Evolutionary conservation across 1,140 invertebrate species (phyloP).

Genomic region (Andricus grossulariae): DNA sequence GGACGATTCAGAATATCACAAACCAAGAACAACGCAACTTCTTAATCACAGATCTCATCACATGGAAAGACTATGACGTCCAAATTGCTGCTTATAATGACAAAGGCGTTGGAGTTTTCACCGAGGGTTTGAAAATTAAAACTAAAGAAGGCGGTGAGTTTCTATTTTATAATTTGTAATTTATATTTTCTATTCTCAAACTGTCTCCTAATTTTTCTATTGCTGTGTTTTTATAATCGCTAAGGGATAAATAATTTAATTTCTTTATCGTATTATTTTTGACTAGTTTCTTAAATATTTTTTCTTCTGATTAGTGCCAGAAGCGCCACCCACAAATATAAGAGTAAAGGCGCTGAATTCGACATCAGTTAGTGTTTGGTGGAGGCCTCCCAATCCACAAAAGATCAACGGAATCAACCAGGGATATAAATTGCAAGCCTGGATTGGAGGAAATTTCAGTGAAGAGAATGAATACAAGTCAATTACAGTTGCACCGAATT

Average conservation of each 20-base stretch:
- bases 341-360: conserved; percentile 90
- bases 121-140: conserved; percentile 93
- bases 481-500: conserved; percentile 89
- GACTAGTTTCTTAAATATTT: conserved; percentile 14
- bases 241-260: conserved; percentile 2
- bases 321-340: conserved; percentile 91
- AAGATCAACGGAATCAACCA: conserved; percentile 99
- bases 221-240: conserved; percentile 2
- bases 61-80: conserved; percentile 98
- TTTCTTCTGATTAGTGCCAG: conserved; percentile 81
- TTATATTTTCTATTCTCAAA: conserved; percentile 25
- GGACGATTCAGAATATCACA: conserved; percentile 93
- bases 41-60: conserved; percentile 94
- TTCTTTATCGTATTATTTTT: conserved; percentile 18
- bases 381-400: conserved; percentile 95
- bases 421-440: conserved; percentile 97
- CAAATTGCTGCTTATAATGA: conserved; percentile 98
- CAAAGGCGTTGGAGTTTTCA: conserved; percentile 95
- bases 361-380: conserved; percentile 88
- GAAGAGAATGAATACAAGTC: conserved; percentile 81
- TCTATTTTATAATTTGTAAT: conserved; percentile 18
- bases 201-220: conserved; percentile 16
- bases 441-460: conserved; percentile 78
- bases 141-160: conserved; percentile 90
- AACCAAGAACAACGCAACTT: conserved; percentile 95